Evolutionary conservation across 2,888 invertebrate genomes (phyloP), one percentile per base, ranked within the genome.

Genomic region (Lochmaea capreae): DNA sequence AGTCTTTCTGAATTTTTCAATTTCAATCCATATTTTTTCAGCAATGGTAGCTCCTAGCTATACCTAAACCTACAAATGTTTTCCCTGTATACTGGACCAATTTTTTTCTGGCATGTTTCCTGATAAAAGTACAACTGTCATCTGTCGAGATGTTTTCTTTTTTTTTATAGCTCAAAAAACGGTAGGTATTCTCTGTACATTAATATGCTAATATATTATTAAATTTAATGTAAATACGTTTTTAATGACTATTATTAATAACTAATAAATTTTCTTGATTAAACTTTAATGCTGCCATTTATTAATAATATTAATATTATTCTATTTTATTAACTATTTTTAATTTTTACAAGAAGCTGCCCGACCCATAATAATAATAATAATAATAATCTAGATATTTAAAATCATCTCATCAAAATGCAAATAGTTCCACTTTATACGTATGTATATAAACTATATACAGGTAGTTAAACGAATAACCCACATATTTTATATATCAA

Each of bases 321-420:
- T 18, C 10, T 46, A 14, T 46, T 14, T 46, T 46, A 12, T 12
- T 14, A 46, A 52, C n/a, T 16, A 54, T 10, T 54, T 54, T 16
- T 1, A 54, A 18, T 18, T n/a, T 39, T 43, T 63, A n/a, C 62
- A 43, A 63, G 62, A 42, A 63, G 62, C 62, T 43, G 42, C 76
- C 76, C 79, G n/a, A 80, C 81, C 46, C 12, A 12, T 80, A 82
- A n/a, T 49, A 62, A 62, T 62, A 68, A 68, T 68, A 3, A 12
- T 80, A 82, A n/a, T 49, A 62, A 62, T 62, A 68, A 68, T 68
- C 68, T 26, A 82, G 82, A 73, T 73, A 83, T 82, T 68, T 73
- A 71, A 65, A 68, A 73, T 76, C 71, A 71, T 71, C 71, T 71
- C 72, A 71, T 76, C 76, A 76, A 73, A 71, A 76, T 71, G 76